Base-by-base conservation (phyloP, 1,140 invertebrate genomes). In the Pemphigus obesinymphae region DNA sequence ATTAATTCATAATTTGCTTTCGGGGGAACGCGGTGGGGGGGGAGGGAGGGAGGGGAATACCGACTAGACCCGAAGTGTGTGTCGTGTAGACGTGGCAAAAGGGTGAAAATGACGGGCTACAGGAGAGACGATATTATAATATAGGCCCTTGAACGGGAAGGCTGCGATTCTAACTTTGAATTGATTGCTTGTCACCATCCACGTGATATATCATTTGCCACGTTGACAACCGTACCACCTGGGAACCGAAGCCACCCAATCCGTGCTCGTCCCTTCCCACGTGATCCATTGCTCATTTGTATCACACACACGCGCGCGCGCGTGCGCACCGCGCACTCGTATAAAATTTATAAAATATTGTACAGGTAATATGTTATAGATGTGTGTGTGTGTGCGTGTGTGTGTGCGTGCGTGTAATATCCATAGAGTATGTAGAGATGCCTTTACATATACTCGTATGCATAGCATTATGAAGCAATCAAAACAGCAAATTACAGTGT, bases 1-100 rank as follows among this genome's bases (percentile, higher is more conserved):
- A 45, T 61, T 63, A 61, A 61, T 61, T 78, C 75, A 61, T 78
- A 78, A 80, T 80, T 80, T 26, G 55, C 55, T 80, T 63, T 29
- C 53, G 75, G 37, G 10, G 23, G 6, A 10, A 7, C 10, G 13
- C n/a, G 7, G 31, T 0, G 3, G 63, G 29, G 53, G 53, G 23
- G 23, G 53, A 1, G 53, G 8, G 10, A 4, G 5, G 29, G 6
- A 15, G 26, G 26, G 11, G 29, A 17, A 31, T n/a, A 26, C 13
- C 55, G 11, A 31, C 10, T 13, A 11, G 40, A 20, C n/a, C 26
- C 20, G 34, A 31, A 7, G 7, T 15, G 2, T 17, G 2, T 20
- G n/a, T 0, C 4, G 13, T 0, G 63, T 0, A 3, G 66, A 13
- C 1, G 34, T 29, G 37, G 37, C 37, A n/a, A n/a, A 31, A 0